Evolutionary conservation across 2,797 vertebrate species (phyloP).

Genomic region (Sebastes oblongus): DNA sequence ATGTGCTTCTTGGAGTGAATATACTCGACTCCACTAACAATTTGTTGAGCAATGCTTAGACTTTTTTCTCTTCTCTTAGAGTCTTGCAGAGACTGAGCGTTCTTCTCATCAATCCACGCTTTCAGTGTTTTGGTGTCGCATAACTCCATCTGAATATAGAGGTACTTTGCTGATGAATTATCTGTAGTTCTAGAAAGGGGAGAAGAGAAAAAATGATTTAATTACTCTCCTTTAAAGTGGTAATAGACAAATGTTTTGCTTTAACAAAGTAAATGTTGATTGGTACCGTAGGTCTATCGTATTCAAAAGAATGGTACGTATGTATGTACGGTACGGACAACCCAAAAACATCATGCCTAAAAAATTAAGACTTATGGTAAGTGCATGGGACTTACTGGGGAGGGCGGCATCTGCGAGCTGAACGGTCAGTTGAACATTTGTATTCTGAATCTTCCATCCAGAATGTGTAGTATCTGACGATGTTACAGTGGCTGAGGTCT

Average conservation of each 20-base stretch:
- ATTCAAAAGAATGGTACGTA: too few species aligned
- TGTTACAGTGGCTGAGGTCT: constrained; percentile 63
- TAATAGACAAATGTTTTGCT: too few species aligned
- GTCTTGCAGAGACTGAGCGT: rapidly evolving
- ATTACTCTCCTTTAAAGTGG: too few species aligned
- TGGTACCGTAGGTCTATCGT: too few species aligned
- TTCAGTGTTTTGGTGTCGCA: constrained; percentile 82
- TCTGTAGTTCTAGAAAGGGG: not conserved
- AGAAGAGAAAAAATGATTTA: too few species aligned
- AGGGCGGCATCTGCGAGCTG: constrained; percentile 1
- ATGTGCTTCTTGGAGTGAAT: constrained; percentile 83
- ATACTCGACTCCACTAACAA: constrained; percentile 83
- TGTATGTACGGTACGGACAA: too few species aligned
- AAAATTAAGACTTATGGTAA: too few species aligned
- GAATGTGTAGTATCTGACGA: constrained; percentile 70
- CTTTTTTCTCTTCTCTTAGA: constrained; percentile 56
- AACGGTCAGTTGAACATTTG: not conserved
- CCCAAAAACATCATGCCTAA: too few species aligned
- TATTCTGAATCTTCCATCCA: constrained; percentile 69
- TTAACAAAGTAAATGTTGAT: too few species aligned
- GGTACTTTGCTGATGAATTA: constrained; percentile 16
- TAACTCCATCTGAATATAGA: constrained; percentile 91
- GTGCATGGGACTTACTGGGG: constrained; percentile 45
- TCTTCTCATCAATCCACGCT: constrained; percentile 74
- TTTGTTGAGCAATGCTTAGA: constrained; percentile 76